Conservation (phyloP, 2,888 invertebrate genomes). For the Nemapogon koenigi region DNA sequence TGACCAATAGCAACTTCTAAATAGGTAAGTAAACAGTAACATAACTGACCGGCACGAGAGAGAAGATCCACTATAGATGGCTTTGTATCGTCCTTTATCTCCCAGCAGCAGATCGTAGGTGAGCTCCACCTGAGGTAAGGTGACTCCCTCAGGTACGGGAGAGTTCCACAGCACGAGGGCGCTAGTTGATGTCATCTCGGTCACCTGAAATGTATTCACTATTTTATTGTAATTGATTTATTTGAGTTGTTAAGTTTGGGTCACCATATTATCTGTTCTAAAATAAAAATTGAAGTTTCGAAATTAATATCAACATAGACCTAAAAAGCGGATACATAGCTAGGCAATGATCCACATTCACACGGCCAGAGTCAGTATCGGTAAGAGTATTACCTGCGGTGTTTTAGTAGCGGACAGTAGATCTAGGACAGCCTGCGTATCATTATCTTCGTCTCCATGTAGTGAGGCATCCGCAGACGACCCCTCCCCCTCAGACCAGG, state of each 20-base stretch:
- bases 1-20: too few relatives aligned
- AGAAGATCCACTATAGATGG: conserved; percentile 80
- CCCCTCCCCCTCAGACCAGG: conserved; percentile 77
- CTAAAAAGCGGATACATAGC: too few relatives aligned
- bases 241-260: not conserved
- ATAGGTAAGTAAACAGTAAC: too few relatives aligned
- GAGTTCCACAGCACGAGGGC: conserved; percentile 86
- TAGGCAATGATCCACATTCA: too few relatives aligned
- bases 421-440: conserved; percentile 72
- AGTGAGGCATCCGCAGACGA: conserved; percentile 76
- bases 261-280: too few relatives aligned
- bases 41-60: conserved; percentile 73
- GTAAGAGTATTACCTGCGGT: conserved; percentile 72
- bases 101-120: conserved; percentile 83
- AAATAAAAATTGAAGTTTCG: too few relatives aligned
- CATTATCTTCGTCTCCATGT: conserved; percentile 75
- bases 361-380: too few relatives aligned
- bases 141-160: conserved; percentile 53
- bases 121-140: conserved; percentile 61
- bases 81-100: conserved; percentile 85
- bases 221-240: not conserved
- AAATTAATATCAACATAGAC: too few relatives aligned
- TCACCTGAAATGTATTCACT: conserved; percentile 74
- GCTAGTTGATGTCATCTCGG: conserved; percentile 82
- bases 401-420: conserved; percentile 76